These are phyloP conservation scores for Scomberomorus guttatus DNA, from an alignment of 2,797 vertebrate species.

Conservation along the genomic window DNA sequence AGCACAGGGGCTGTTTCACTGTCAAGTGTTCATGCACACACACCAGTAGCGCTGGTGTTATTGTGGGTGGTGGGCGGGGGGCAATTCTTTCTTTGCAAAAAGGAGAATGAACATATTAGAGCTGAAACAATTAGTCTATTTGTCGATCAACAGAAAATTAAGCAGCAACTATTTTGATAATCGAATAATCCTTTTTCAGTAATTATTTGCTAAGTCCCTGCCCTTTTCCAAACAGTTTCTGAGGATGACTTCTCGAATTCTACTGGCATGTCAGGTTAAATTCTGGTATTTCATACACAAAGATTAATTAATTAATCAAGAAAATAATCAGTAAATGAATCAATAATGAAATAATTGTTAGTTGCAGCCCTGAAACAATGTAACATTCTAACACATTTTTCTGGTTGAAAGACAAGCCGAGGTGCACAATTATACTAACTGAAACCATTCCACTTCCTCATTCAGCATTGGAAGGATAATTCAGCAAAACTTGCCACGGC, in stretches of 20 bases:
- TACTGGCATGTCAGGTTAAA: no score
- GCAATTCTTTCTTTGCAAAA: conserved; percentile 24
- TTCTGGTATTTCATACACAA: no score
- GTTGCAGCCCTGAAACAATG: no score
- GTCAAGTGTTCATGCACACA: conserved; percentile 8
- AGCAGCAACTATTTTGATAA: background rate
- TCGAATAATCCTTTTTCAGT: background rate
- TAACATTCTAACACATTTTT: conserved; percentile 1
- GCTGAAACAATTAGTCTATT: background rate
- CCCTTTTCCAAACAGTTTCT: no score
- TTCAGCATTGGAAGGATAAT: background rate
- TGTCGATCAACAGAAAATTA: background rate
- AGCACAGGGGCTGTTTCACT: conserved; percentile 19
- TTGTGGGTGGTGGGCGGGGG: background rate
- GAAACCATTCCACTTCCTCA: conserved; percentile 9
- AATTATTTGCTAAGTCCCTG: no score
- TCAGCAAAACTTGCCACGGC: background rate
- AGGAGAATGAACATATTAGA: background rate
- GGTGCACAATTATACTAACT: background rate
- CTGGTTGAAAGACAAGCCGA: background rate
- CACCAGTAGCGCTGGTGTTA: background rate
- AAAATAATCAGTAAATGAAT: background rate
- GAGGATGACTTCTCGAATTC: no score
- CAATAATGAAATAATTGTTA: no score
- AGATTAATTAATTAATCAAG: no score